phyloP scores from a whole-genome alignment of 2,888 invertebrate genomes.

The Operophtera brumata region DNA sequence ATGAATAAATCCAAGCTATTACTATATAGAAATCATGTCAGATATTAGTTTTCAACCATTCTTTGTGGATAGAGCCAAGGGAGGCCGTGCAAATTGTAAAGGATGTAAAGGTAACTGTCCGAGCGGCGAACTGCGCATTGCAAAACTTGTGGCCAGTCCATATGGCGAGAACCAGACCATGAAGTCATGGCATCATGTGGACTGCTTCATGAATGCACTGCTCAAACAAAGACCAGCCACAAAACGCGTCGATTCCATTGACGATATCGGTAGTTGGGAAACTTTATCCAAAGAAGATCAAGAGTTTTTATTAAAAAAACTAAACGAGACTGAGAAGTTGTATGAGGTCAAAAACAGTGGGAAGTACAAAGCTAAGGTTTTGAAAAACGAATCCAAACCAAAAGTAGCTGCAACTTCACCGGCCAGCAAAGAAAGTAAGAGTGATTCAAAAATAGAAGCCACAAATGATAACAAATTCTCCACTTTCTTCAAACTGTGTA shows the following conservation, averaged over 20 bases:
- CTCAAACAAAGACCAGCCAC: conserved; percentile 89
- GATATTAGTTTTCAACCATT: conserved; percentile 68
- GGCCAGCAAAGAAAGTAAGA: conserved; percentile 26
- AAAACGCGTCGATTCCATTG: conserved; percentile 88
- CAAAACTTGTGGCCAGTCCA: conserved; percentile 88
- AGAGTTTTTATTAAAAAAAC: conserved; percentile 81
- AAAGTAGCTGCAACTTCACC: conserved; percentile 22
- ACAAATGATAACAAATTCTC: conserved; percentile 86
- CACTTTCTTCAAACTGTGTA: conserved; percentile 88
- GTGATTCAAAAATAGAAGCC: conserved; percentile 29
- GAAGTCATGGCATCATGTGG: conserved; percentile 92
- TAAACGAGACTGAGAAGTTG: conserved; percentile 82
- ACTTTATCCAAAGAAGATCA: conserved; percentile 84
- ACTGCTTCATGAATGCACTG: conserved; percentile 90
- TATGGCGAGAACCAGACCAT: conserved; percentile 86
- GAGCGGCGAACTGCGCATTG: conserved; percentile 86
- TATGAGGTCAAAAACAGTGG: conserved; percentile 76
- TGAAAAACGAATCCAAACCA: conserved; percentile 56
- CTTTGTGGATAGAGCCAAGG: conserved; percentile 89
- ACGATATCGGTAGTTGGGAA: conserved; percentile 90
- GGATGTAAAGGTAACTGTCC: conserved; percentile 91
- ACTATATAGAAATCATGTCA: conserved; percentile 28
- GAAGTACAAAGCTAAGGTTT: conserved; percentile 66
- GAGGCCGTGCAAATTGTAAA: conserved; percentile 90
- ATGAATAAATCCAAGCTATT: not conserved